These are phyloP conservation scores for Hypotaenidia okinawae DNA, from an alignment of 2,797 vertebrate species.

Conservation along the genomic window DNA sequence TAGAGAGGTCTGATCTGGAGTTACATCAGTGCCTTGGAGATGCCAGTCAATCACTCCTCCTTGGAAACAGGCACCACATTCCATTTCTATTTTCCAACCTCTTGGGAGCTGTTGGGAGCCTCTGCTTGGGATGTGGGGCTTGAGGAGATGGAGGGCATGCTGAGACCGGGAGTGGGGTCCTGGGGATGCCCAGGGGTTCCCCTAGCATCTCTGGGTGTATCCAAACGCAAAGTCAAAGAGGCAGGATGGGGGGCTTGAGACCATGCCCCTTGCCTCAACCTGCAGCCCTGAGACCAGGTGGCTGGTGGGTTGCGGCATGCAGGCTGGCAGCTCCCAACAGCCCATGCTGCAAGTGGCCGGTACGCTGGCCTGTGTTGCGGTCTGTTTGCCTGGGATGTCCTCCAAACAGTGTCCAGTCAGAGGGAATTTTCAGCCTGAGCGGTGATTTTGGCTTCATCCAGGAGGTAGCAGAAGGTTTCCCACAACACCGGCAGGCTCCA, in stretches of 20 bases:
- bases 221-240: rapidly evolving
- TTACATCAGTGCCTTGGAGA: not conserved
- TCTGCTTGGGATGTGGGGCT: not conserved
- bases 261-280: rapidly evolving
- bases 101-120: not conserved
- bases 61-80: not conserved
- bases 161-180: rapidly evolving
- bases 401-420: constrained; percentile 24
- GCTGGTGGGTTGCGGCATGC: rapidly evolving
- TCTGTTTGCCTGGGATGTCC: constrained; percentile 6
- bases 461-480: constrained; percentile 48
- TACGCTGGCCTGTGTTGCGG: not conserved
- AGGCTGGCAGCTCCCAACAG: not conserved
- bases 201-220: not conserved
- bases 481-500: not conserved
- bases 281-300: not conserved
- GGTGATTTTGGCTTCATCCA: constrained; percentile 43
- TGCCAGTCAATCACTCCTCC: not conserved
- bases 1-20: not conserved
- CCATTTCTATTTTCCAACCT: not conserved
- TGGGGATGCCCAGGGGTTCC: not conserved
- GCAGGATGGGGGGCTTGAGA: rapidly evolving
- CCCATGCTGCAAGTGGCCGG: not conserved
- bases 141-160: not conserved
- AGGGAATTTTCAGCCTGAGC: constrained; percentile 53